Evolutionary conservation across 2,797 vertebrate genomes (phyloP).

Genomic region (Onychomys arenicola): DNA sequence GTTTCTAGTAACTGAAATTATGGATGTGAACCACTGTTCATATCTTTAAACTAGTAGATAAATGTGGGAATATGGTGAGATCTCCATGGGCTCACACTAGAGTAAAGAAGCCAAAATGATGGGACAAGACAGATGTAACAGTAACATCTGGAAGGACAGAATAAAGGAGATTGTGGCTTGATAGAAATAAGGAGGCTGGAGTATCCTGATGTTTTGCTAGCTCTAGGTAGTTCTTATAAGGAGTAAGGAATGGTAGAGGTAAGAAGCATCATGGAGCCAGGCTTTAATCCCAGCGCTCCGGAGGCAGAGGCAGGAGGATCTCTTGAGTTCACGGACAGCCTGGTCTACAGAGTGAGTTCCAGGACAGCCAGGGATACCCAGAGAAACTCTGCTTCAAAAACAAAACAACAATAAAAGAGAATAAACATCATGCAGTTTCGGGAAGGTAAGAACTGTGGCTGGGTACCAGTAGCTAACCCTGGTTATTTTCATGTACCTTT

Average conservation of each 20-base stretch:
- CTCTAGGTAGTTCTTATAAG: background rate
- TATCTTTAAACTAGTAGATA: background rate
- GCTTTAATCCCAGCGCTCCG: background rate
- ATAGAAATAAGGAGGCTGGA: too few species aligned
- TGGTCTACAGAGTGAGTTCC: background rate
- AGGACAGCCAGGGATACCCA: background rate
- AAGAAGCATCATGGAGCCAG: background rate
- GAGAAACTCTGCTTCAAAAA: background rate
- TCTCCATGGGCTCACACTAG: background rate
- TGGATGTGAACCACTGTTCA: background rate
- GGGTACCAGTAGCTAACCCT: background rate
- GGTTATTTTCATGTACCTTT: background rate
- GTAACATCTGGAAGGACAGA: background rate
- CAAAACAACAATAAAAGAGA: background rate
- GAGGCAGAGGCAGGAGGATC: background rate
- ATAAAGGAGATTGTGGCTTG: background rate
- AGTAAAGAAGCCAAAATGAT: background rate
- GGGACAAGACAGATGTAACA: background rate
- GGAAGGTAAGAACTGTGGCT: background rate
- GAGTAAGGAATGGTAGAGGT: background rate
- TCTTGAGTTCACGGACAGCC: background rate
- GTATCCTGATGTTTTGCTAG: too few species aligned
- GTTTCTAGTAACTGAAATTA: background rate
- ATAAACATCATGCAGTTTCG: background rate
- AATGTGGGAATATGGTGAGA: background rate